Evolutionary conservation across 2,888 invertebrate species (phyloP).

Genomic region (Drosophila emarginata): DNA sequence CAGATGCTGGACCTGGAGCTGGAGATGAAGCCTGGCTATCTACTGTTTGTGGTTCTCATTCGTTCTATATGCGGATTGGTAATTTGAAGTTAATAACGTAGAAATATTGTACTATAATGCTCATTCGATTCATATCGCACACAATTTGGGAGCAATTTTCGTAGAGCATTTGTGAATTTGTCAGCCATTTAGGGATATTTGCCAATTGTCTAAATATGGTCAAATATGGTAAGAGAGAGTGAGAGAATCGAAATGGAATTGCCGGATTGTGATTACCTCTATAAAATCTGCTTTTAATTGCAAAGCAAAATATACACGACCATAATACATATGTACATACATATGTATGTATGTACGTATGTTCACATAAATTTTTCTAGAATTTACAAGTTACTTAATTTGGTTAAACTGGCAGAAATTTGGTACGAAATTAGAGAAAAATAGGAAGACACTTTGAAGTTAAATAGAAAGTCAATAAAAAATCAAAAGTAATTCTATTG

Average conservation of each 20-base stretch:
- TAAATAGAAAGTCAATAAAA: too few species aligned
- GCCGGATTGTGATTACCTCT: conserved; percentile 36
- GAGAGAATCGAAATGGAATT: background rate
- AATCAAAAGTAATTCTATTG: too few species aligned
- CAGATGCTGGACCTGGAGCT: too few species aligned
- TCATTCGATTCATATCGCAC: conserved; percentile 52
- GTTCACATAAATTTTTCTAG: background rate
- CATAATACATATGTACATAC: background rate
- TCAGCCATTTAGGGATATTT: conserved; percentile 36
- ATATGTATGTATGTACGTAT: background rate
- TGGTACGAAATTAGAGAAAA: too few species aligned
- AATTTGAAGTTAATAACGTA: conserved; percentile 71
- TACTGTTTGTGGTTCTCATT: conserved; percentile 20
- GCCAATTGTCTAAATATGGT: conserved; percentile 36
- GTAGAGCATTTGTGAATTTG: conserved; percentile 46
- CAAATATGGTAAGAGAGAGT: background rate
- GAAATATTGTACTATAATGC: conserved; percentile 46
- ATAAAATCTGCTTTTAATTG: conserved; percentile 64
- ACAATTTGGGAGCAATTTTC: conserved; percentile 35
- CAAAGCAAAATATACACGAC: background rate
- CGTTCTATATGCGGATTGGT: conserved; percentile 35
- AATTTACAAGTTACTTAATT: conserved; percentile 21
- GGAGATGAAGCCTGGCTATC: too few species aligned
- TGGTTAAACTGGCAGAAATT: background rate
- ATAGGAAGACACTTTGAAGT: too few species aligned